Base-by-base conservation (phyloP, 2,113 vertebrate species). In the Tor tambroides region DNA sequence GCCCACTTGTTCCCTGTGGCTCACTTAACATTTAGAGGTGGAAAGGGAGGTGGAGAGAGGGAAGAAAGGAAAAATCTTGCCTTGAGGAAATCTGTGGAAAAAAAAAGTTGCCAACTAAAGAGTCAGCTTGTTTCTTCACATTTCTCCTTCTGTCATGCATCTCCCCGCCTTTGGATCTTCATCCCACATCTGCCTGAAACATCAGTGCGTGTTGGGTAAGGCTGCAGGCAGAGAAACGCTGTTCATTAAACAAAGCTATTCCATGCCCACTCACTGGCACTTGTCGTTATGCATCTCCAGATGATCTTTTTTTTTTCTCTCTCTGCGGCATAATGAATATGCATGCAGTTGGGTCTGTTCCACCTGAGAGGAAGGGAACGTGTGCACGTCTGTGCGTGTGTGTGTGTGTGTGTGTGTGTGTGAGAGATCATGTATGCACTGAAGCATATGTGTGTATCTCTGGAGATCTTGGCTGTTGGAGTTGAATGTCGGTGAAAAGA, bases 241-340 rank as follows among this genome's bases (percentile, higher is more conserved):
- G 85, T 89, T 89, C 85, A 75, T 90, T 90, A 87, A 79, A 90
- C 83, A 56, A 88, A 49, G 75, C 75, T 85, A 67, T 84, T 69
- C 12, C 65, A 78, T 80, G 46, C 83, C 83, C 51, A 72, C 76
- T 84, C 74, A 79, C 35, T 35, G 35, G 30, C 78, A 84, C 65
- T 79, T n/a, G 56, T 63, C 69, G 41, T 83, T 80, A 61, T 71
- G 41, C 81, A 46, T 83, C 65, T 77, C n/a, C 65, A 71, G 63
- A 41, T 78, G 51, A 84, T 51, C 67, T 21, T 71, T 72, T 71
- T 69, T 67, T 61, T 87, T 78, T 46, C 26, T 51, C 67, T 77
- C 49, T 56, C 74, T 30, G 43, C 17, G 35, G 82, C 71, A n/a
- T 54, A 83, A 83, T 88, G 83, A 87, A 90, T 87, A 88, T 87